Evolutionary conservation across 35 echinoderm and acorn worm genomes (phyloP).

Genomic region (Anneissia japonica): DNA sequence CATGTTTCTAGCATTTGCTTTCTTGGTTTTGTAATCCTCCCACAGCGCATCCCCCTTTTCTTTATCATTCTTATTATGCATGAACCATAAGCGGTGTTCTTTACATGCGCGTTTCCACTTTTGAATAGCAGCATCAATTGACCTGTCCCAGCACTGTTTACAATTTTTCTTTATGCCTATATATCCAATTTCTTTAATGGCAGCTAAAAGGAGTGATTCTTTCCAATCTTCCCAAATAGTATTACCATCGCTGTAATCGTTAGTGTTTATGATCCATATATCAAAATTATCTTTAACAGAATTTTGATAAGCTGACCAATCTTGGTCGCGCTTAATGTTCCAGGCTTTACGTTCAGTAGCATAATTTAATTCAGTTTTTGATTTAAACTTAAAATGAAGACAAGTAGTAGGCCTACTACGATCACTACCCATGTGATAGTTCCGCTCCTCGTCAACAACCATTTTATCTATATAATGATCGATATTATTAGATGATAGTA

Average conservation of each 20-base stretch:
- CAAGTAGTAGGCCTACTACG: background rate
- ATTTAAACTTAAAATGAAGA: background rate
- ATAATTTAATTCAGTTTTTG: background rate
- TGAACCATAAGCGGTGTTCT: background rate
- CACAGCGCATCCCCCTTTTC: background rate
- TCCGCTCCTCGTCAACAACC: background rate
- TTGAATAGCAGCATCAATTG: background rate
- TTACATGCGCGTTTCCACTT: background rate
- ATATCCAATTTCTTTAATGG: background rate
- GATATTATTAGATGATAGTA: background rate
- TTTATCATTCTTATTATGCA: background rate
- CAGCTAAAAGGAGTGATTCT: background rate
- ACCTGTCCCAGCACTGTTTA: background rate
- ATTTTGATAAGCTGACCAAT: background rate
- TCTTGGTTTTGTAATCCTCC: background rate
- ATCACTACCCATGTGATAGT: background rate
- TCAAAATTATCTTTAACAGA: background rate
- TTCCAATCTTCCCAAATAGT: background rate
- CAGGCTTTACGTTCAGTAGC: background rate
- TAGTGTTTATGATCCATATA: background rate
- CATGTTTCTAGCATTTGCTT: background rate
- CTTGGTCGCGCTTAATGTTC: background rate
- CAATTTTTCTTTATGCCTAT: background rate
- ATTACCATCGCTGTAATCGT: background rate
- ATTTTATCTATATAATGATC: background rate